These are phyloP conservation scores for Melanerpes aurifrons DNA, from an alignment of 2,113 vertebrate genomes.

Conservation along the genomic window DNA sequence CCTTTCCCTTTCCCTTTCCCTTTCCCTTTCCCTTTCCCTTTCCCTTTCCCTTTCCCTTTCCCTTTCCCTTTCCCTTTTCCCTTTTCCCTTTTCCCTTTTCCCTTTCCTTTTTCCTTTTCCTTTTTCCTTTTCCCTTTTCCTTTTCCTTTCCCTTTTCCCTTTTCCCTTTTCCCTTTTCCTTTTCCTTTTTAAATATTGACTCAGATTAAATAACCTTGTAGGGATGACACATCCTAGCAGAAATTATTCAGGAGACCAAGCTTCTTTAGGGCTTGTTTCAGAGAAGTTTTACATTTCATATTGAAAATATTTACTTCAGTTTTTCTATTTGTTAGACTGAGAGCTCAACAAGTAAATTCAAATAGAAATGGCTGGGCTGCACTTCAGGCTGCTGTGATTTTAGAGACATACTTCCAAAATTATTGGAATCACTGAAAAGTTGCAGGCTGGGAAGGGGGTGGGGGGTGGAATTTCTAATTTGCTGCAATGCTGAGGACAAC, in stretches of 20 bases:
- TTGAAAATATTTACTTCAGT: slow-evolving; percentile 39
- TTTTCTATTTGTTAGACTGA: slow-evolving; percentile 45
- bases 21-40: background rate
- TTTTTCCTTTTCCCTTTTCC: background rate
- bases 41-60: background rate
- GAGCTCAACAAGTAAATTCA: slow-evolving; percentile 39
- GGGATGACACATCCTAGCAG: slow-evolving; percentile 34
- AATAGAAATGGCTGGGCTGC: background rate
- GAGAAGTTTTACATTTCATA: slow-evolving; percentile 44
- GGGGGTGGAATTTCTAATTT: background rate
- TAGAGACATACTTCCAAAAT: background rate
- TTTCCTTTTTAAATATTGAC: background rate
- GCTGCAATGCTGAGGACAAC: background rate
- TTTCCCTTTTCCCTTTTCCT: background rate
- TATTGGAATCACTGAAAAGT: background rate
- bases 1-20: background rate
- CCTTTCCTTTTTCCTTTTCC: background rate
- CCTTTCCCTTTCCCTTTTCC: no score
- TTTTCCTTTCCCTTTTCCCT: no score
- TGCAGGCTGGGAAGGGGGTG: background rate
- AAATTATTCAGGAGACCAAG: slow-evolving; percentile 60
- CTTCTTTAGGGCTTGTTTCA: slow-evolving; percentile 56
- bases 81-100: background rate
- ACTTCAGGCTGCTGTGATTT: slow-evolving; percentile 23
- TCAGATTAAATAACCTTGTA: slow-evolving; percentile 37